A percentile compares a stretch with the other conserved stretches of the same genome.
phyloP scores from a whole-genome alignment of 2,797 vertebrate species.

The Sebastes itinus region DNA sequence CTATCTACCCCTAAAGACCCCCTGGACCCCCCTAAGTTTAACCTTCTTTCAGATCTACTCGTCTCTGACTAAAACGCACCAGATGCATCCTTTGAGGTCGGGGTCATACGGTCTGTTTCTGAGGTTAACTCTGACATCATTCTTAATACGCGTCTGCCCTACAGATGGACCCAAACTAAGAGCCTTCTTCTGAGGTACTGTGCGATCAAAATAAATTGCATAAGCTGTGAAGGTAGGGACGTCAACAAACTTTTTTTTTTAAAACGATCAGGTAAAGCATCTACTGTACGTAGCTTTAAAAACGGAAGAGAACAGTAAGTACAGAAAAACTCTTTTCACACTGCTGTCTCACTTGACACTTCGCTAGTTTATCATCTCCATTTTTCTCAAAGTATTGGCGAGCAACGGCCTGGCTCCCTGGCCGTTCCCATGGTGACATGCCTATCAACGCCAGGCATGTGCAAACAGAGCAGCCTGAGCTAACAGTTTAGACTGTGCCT shows the following conservation, averaged over 20 bases:
- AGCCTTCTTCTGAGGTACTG: slow-evolving; percentile 8
- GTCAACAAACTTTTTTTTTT: slow-evolving; percentile 2
- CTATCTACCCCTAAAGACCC: no score
- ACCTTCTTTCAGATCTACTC: not conserved
- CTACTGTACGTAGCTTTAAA: not conserved
- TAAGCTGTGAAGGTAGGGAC: not conserved
- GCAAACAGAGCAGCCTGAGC: slow-evolving; percentile 82
- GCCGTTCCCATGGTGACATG: slow-evolving; percentile 86
- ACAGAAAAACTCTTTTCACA: slow-evolving; percentile 52
- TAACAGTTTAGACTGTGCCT: slow-evolving; percentile 77
- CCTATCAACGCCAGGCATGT: slow-evolving; percentile 84
- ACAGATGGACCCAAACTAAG: slow-evolving; percentile 30
- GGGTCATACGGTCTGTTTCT: slow-evolving; percentile 19
- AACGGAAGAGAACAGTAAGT: slow-evolving; percentile 28
- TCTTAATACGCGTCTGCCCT: slow-evolving; percentile 21
- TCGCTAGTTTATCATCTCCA: slow-evolving; percentile 81
- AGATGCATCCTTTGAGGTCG: slow-evolving; percentile 23
- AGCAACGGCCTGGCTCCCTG: slow-evolving; percentile 71
- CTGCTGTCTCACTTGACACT: slow-evolving; percentile 77
- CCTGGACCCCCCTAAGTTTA: not conserved
- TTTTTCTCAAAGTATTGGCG: slow-evolving; percentile 65
- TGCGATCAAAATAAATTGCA: slow-evolving; percentile 20
- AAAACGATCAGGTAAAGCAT: slow-evolving; percentile 7
- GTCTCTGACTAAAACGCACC: not conserved
- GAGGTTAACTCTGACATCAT: slow-evolving; percentile 31